Percentiles rank a stretch among this genome's conserved stretches.
These are phyloP conservation scores for Eledona agricola DNA, from an alignment of 2,888 invertebrate species.

Conservation along the genomic window DNA sequence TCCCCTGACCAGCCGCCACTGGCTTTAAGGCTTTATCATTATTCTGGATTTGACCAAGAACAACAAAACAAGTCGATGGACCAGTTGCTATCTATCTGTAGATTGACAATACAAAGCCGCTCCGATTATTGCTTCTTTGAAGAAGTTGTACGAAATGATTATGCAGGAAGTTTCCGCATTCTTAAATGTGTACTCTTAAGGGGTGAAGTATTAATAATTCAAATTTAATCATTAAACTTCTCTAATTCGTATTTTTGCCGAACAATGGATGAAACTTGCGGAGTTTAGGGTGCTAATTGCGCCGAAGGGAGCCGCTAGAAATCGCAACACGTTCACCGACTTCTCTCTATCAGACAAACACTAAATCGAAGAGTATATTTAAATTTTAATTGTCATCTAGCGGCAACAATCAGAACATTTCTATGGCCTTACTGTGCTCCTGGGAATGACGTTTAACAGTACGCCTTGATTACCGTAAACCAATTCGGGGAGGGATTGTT, in stretches of 20 bases:
- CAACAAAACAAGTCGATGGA: too few relatives aligned
- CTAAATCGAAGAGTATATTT: too few relatives aligned
- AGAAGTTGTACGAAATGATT: conserved; percentile 17
- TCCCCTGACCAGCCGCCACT: too few relatives aligned
- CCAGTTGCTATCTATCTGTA: too few relatives aligned
- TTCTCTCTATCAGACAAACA: conserved; percentile 19
- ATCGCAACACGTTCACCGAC: conserved; percentile 21
- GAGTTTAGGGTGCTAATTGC: conserved; percentile 34
- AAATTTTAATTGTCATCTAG: too few relatives aligned
- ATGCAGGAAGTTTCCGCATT: conserved; percentile 2
- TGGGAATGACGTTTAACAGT: conserved; percentile 22
- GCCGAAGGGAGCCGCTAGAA: conserved; percentile 30
- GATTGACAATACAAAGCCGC: too few relatives aligned
- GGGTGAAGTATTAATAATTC: conserved; percentile 17
- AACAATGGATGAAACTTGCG: conserved; percentile 25
- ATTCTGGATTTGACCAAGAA: too few relatives aligned
- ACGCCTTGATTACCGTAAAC: conserved; percentile 33
- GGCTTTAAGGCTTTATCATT: too few relatives aligned
- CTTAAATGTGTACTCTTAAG: not conserved
- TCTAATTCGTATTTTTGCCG: conserved; percentile 27
- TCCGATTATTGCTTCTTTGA: not conserved
- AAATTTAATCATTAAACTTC: conserved; percentile 30
- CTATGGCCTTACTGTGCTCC: too few relatives aligned
- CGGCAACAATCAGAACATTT: too few relatives aligned
- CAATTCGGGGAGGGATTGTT: conserved; percentile 29